A percentile compares a stretch with the other conserved stretches of the same genome.
Conservation (phyloP, 2,113 vertebrate genomes). For the Chaetura pelagica region DNA sequence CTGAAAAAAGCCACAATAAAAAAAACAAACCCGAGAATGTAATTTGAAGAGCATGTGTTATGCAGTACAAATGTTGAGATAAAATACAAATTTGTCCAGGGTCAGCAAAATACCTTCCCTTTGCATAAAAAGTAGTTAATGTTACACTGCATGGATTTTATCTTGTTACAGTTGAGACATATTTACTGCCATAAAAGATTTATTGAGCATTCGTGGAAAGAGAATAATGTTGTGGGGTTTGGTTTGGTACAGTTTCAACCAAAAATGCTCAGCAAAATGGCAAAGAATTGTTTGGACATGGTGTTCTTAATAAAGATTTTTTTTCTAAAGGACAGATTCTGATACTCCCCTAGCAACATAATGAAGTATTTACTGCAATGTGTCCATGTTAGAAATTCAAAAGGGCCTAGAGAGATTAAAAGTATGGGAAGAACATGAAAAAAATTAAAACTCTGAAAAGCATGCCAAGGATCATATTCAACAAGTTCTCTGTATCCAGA, state of each 20-base stretch:
- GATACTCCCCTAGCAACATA: constrained; percentile 32
- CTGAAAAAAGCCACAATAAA: background rate
- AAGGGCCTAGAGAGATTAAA: constrained; percentile 2
- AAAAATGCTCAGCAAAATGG: constrained; percentile 22
- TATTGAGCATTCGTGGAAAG: constrained; percentile 30
- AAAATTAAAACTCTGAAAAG: background rate
- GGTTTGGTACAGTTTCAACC: constrained; percentile 19
- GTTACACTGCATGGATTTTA: background rate
- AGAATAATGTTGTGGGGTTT: background rate
- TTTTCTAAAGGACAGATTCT: constrained; percentile 15
- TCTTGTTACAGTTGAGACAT: background rate
- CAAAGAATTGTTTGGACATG: constrained; percentile 1
- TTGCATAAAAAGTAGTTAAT: constrained; percentile 26
- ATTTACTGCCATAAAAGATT: constrained; percentile 14
- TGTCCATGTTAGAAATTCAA: constrained; percentile 5
- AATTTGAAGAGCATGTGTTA: background rate
- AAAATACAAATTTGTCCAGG: background rate
- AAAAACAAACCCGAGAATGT: background rate
- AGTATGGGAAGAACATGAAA: constrained; percentile 37
- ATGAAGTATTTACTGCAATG: background rate
- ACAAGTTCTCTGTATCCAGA: background rate
- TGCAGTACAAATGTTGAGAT: background rate
- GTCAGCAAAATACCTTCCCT: background rate
- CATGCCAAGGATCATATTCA: background rate
- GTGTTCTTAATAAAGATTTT: background rate